Evolutionary conservation across 2,113 vertebrate genomes (phyloP), one percentile per base, ranked within the genome.

Genomic region (Toxotes jaculatrix): DNA sequence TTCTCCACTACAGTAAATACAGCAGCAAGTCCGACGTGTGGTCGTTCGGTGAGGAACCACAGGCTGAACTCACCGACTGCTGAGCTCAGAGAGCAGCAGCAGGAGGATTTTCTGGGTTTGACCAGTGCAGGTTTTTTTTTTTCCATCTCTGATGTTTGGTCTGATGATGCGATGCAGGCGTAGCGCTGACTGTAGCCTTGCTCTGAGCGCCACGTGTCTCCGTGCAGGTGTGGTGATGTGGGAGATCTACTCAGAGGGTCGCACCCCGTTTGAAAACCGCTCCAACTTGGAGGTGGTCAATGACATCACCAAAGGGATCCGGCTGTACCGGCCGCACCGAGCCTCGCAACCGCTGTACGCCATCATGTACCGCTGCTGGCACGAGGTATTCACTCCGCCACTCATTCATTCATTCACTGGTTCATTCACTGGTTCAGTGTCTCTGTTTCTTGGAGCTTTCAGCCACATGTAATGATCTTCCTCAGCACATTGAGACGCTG

Each of bases 1-100:
- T 98, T 65, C 94, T 97, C 12, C 96, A 97, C 88, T 98, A 94
- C 93, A 96, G 94, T 73, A 97, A 97, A 76, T 98, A 96, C 49
- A 98, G 97, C 91, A 98, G 93, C 93, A 97, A 97, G 89, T 97
- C 97, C 1, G 97, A 98, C 21, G 93, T 98, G 68, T 98, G 97
- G 97, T 97, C 97, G 38, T 98, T 96, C 51, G 97, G 97, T 98
- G 79, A 96, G 86, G 43, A 74, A 10, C 11, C 67, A n/a, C 64
- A 1, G 5, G 1, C 7, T 5, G 9, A 5, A 11, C 4, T 38
- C 47, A 49, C 45, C 57, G 31, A 21, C 7, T 12, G n/a, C 51
- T 32, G 5, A 34, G 47, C 4, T 4, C 14, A 36, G 6, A 40
- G 38, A 40, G 8, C 38, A 6, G 3, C 5, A 49, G 45, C 4